These are phyloP conservation scores for Drosophila tristis DNA, from an alignment of 1,140 invertebrate species.

Conservation along the genomic window DNA sequence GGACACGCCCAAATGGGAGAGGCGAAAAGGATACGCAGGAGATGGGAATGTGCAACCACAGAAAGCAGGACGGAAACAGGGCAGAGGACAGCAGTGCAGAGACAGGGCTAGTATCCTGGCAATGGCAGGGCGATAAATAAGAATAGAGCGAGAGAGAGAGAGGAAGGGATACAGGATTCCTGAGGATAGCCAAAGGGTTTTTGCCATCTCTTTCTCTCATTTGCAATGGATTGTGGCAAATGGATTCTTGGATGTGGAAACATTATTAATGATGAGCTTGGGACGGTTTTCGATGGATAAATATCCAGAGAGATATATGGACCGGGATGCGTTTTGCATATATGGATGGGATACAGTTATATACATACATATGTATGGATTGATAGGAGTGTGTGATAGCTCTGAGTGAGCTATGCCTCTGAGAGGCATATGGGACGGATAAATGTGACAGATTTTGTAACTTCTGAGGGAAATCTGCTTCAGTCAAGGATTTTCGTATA, in stretches of 20 bases:
- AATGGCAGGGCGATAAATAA: constrained; percentile 39
- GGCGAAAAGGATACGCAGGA: constrained; percentile 16
- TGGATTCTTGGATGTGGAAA: constrained; percentile 38
- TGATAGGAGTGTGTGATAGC: no score
- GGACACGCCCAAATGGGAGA: constrained; percentile 46
- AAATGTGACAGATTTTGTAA: no score
- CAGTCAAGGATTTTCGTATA: no score
- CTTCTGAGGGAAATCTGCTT: no score
- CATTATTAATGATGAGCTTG: constrained; percentile 34
- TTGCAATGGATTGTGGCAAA: constrained; percentile 23
- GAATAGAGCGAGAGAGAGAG: constrained; percentile 2
- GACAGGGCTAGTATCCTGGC: constrained; percentile 27
- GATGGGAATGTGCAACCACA: constrained; percentile 3
- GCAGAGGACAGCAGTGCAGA: constrained; percentile 9
- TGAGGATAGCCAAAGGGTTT: neutral
- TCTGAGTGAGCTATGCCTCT: no score
- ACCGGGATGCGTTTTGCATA: neutral
- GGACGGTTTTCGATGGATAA: constrained; percentile 14
- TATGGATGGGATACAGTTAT: no score
- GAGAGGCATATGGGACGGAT: no score
- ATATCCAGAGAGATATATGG: constrained; percentile 1
- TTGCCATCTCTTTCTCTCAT: neutral
- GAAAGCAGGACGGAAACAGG: neutral
- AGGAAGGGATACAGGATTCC: neutral
- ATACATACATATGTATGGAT: no score